These are phyloP conservation scores for Zaprionus africanus DNA, from an alignment of 1,140 invertebrate genomes.

Conservation along the genomic window DNA sequence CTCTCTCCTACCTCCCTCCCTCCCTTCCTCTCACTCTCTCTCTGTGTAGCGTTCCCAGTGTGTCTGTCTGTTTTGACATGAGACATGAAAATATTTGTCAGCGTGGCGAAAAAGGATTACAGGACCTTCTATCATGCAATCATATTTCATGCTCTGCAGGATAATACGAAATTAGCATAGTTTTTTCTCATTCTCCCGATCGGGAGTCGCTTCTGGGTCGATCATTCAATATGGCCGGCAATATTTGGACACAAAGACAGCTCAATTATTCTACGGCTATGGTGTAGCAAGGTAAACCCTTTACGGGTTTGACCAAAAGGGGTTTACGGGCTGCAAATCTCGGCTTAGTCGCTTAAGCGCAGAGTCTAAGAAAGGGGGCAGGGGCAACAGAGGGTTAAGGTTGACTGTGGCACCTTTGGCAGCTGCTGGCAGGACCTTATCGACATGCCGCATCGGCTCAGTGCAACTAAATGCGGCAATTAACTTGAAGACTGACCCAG, in stretches of 20 bases:
- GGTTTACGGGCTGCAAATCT: conserved; percentile 42
- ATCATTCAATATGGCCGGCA: conserved; percentile 17
- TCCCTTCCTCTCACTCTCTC: not conserved
- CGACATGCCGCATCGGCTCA: conserved; percentile 36
- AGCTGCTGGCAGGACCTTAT: conserved; percentile 29
- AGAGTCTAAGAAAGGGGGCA: not conserved
- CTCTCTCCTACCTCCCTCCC: not conserved
- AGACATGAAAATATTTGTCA: conserved; percentile 75
- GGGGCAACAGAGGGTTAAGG: not conserved
- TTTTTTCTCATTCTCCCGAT: not conserved
- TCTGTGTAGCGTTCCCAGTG: not conserved
- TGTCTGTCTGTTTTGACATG: conserved; percentile 66
- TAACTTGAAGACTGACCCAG: conserved; percentile 54
- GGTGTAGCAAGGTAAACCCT: not conserved
- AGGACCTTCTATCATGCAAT: conserved; percentile 40
- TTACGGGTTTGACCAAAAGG: conserved; percentile 33
- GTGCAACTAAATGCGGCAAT: conserved; percentile 69
- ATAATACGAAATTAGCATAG: conserved; percentile 45
- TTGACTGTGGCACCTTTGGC: not conserved
- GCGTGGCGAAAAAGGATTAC: conserved; percentile 42
- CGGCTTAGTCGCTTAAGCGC: conserved; percentile 37
- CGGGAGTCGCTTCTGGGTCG: not conserved
- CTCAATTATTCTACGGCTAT: conserved; percentile 63
- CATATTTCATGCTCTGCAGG: conserved; percentile 57
- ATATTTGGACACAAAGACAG: conserved; percentile 73